A percentile compares a stretch with the other conserved stretches of the same genome.
Conservation (phyloP, 2,797 vertebrate genomes). For the Fratercula arctica region DNA sequence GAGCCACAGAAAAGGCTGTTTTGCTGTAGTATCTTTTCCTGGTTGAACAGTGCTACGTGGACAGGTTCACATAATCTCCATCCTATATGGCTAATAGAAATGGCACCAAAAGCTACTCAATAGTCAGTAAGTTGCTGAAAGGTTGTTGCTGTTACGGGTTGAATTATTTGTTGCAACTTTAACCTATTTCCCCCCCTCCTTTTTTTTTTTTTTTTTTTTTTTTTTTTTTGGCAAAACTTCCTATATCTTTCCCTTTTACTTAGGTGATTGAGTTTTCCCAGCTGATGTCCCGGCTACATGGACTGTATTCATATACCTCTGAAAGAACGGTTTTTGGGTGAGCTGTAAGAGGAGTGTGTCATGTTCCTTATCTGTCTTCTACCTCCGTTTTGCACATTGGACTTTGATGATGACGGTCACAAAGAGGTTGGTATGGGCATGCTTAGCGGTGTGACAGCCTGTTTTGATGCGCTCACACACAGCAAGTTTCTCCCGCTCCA, state of each 20-base stretch:
- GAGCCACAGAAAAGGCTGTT: not conserved
- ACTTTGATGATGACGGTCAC: not conserved
- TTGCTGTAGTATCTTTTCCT: not conserved
- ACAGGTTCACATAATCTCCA: not conserved
- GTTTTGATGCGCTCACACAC: not conserved
- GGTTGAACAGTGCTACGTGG: not conserved
- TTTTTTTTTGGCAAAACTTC: not conserved
- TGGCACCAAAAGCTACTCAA: not conserved
- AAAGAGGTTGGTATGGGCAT: not conserved
- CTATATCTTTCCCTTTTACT: not conserved
- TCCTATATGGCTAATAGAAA: not conserved
- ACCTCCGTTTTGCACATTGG: not conserved
- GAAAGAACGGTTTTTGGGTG: not conserved
- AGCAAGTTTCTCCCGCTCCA: accelerated
- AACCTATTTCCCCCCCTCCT: not conserved
- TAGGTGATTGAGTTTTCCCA: not conserved
- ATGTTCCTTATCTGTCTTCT: not conserved
- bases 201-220: not conserved
- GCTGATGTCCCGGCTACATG: not conserved
- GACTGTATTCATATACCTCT: not conserved
- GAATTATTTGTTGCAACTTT: not conserved
- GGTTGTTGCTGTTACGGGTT: not conserved
- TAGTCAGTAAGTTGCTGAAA: not conserved
- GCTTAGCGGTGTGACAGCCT: not conserved
- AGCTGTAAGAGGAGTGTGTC: not conserved